Conservation (phyloP, 2,113 vertebrate genomes). For the Brienomyrus brachyistius region DNA sequence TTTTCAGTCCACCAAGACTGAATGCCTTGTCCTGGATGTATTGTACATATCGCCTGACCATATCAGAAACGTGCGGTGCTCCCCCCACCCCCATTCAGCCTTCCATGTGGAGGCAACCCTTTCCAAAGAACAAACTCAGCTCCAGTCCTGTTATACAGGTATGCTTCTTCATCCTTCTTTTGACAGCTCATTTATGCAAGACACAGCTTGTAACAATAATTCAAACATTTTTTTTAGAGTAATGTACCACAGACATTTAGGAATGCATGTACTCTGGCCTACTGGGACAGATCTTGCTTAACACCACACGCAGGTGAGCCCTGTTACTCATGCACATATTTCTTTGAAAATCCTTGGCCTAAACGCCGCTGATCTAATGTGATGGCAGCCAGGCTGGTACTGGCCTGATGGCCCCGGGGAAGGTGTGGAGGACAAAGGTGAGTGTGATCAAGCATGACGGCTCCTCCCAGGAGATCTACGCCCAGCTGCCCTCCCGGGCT, state of each 20-base stretch:
- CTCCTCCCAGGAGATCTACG: not conserved
- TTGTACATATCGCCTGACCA: not conserved
- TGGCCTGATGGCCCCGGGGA: conserved; percentile 48
- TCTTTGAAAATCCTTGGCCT: not conserved
- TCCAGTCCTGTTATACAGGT: not conserved
- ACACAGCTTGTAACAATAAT: not conserved
- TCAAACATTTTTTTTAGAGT: not conserved
- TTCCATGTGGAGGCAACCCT: not conserved
- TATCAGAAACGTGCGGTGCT: not conserved
- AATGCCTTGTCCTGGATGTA: not conserved
- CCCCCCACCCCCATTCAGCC: not conserved
- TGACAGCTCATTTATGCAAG: not conserved
- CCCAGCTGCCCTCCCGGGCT: not conserved
- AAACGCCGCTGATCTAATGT: conserved; percentile 1
- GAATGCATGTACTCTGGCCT: not conserved
- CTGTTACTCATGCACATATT: not conserved
- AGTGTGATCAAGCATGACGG: conserved; percentile 35
- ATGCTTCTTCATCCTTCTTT: not conserved
- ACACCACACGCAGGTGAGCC: not conserved
- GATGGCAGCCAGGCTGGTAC: conserved; percentile 41
- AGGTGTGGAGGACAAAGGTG: conserved; percentile 43
- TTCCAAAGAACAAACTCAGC: not conserved
- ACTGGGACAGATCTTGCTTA: not conserved
- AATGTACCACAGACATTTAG: not conserved
- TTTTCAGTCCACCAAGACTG: not conserved